A percentile compares a stretch with the other conserved stretches of the same genome.
These are phyloP conservation scores for Periophthalmus modestus DNA, from an alignment of 2,113 vertebrate genomes.

Conservation along the genomic window DNA sequence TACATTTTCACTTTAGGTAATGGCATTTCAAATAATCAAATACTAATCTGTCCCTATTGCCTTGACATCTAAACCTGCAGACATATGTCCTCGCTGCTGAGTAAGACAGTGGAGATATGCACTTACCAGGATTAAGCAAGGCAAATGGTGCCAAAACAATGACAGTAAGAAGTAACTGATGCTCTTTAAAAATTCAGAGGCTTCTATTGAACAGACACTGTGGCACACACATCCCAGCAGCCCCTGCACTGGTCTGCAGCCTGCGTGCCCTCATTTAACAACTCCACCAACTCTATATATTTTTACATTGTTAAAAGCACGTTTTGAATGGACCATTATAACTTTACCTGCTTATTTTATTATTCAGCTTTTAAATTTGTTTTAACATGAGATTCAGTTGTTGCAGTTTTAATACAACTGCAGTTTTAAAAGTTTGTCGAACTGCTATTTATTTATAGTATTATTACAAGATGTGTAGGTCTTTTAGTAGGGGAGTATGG, in stretches of 20 bases:
- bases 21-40: background rate
- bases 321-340: background rate
- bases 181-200: conserved; percentile 80
- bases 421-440: too few species aligned
- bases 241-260: conserved; percentile 50
- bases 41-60: background rate
- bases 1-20: background rate
- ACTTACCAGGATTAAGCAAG: conserved; percentile 72
- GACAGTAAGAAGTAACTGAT: conserved; percentile 75
- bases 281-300: background rate
- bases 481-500: too few species aligned
- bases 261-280: background rate
- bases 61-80: conserved; percentile 17
- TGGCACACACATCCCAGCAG: conserved; percentile 65
- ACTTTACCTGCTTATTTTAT: background rate
- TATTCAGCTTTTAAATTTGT: too few species aligned
- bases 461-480: too few species aligned
- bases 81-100: conserved; percentile 27
- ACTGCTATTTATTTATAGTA: too few species aligned
- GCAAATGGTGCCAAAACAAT: conserved; percentile 75
- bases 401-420: too few species aligned
- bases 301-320: background rate
- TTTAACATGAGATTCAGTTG: too few species aligned
- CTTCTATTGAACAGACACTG: conserved; percentile 73
- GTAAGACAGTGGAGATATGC: conserved; percentile 54